Conservation (phyloP, 2,113 vertebrate genomes). For the Accipiter cooperii region DNA sequence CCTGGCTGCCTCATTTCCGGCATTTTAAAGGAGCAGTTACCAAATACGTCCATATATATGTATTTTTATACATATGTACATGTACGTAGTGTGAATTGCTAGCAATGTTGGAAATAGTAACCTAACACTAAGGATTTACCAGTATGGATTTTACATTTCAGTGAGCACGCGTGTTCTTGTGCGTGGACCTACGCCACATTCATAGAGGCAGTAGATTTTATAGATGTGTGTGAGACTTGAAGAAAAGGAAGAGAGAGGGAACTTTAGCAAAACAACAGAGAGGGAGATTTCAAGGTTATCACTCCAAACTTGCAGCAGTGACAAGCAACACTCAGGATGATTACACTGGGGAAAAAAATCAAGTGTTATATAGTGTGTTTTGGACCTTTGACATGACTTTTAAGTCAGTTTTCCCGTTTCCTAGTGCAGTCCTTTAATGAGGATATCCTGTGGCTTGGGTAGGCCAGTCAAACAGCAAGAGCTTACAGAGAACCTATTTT, state of each 20-base stretch:
- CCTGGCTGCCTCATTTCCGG: not conserved
- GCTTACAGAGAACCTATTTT: not conserved
- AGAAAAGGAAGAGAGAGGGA: not conserved
- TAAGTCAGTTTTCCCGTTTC: not conserved
- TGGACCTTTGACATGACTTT: not conserved
- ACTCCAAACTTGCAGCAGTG: not conserved
- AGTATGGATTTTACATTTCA: not conserved
- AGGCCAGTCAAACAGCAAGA: not conserved
- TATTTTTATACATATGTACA: not conserved
- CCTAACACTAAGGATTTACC: not conserved
- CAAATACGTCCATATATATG: not conserved
- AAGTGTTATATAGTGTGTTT: not conserved
- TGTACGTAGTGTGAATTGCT: not conserved
- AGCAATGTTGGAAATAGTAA: not conserved
- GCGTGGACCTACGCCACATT: rapidly evolving
- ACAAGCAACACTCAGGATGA: not conserved
- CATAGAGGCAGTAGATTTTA: not conserved
- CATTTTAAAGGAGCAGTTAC: not conserved
- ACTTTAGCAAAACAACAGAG: not conserved
- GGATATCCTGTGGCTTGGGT: not conserved
- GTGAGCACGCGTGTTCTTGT: rapidly evolving
- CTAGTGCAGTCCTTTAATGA: not conserved
- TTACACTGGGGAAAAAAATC: not conserved
- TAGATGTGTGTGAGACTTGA: not conserved
- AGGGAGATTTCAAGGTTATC: not conserved